phyloP scores from a whole-genome alignment of 2,113 vertebrate genomes.

The Tichodroma muraria region DNA sequence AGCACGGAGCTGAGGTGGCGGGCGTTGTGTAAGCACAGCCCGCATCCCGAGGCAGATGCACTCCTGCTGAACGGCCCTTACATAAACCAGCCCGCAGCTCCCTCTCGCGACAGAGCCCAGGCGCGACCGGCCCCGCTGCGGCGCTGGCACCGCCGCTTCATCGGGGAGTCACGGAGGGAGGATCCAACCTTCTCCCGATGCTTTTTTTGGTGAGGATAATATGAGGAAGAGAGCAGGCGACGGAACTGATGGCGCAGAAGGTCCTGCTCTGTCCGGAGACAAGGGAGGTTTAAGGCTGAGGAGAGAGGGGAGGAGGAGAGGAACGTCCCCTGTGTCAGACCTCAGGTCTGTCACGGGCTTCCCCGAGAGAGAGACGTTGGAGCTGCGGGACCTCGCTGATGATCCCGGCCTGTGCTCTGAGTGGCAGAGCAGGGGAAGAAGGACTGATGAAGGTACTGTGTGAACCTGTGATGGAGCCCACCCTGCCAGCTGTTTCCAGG shows the following conservation, averaged over 20 bases:
- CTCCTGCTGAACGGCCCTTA: not conserved
- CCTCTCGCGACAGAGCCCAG: not conserved
- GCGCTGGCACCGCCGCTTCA: not conserved
- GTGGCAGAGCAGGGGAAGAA: not conserved
- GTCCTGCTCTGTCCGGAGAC: not conserved
- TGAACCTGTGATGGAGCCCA: not conserved
- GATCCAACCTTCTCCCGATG: fast-evolving
- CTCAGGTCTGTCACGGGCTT: not conserved
- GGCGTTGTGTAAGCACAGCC: not conserved
- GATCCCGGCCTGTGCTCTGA: not conserved
- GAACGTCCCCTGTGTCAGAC: not conserved
- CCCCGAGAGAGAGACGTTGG: not conserved
- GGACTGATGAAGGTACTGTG: not conserved
- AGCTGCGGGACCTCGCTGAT: not conserved
- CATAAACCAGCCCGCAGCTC: not conserved
- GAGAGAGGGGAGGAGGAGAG: too few relatives aligned
- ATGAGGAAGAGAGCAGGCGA: not conserved
- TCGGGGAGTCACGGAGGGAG: too few relatives aligned
- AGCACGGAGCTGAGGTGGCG: not conserved
- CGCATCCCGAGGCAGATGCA: not conserved
- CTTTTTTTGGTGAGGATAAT: not conserved
- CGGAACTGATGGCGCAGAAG: not conserved
- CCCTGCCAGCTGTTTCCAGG: not conserved
- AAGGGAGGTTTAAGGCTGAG: too few relatives aligned
- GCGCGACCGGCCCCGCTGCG: too few relatives aligned